Base-by-base conservation (phyloP, 2,888 invertebrate species). In the Ctena decussata region DNA sequence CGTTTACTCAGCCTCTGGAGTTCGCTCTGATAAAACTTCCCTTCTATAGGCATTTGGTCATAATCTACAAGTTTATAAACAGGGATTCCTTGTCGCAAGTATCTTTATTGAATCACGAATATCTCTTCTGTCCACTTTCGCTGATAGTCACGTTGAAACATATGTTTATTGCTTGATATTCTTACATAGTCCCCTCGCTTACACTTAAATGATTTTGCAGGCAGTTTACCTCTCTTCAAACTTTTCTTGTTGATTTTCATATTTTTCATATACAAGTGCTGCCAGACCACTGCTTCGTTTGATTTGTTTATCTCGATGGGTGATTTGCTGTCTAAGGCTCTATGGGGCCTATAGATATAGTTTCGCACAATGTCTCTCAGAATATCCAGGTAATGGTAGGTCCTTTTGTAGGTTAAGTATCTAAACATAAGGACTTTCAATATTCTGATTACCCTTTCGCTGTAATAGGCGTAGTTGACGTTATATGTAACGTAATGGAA, bases 401-500 rank as follows among this genome's bases (percentile, higher is more conserved):
- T 81, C 11, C 78, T 69, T 41, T 81, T 60, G 73, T 80, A 80
- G 0, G 76, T 80, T 41, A 80, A 84, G 44, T 73, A 80, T 46
- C 76, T 35, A 24, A 77, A 84, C 80, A 84, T 80, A 70, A 77
- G 44, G 3, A 73, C 74, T 35, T 81, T 81, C 37, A 77, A 24
- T 11, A 79, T 15, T 78, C 82, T 37, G 12, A 73, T 75, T 12
- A 82, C 65, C 37, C 81, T 77, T 53, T 85, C 78, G 11, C 78
- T 65, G 39, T 80, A 84, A 49, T 84, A 80, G 0, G 80, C 80
- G 5, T 84, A 65, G 21, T 77, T 84, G 8, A 15, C 70, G 41
- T 84, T 84, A 1, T 73, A 77, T 18, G 80, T 77, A 35, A 84
- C 84, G 32, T 80, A 80, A 39, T 84, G 77, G 27, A 74, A 44